Percentiles rank a stretch among this genome's conserved stretches.
phyloP scores from a whole-genome alignment of 2,113 vertebrate genomes.

The Chaetura pelagica region DNA sequence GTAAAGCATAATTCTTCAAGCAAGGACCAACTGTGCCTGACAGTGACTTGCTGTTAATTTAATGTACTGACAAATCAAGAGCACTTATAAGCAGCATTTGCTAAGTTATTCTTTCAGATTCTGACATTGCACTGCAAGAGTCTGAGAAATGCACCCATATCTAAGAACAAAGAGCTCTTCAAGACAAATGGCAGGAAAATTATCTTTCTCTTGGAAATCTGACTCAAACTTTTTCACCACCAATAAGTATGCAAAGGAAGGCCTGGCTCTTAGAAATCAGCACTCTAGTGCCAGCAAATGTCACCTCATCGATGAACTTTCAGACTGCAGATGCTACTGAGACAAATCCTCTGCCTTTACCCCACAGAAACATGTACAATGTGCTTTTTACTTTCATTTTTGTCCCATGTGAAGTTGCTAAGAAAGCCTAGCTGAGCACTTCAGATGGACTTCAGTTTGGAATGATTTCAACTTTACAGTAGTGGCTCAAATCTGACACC shows the following conservation, averaged over 20 bases:
- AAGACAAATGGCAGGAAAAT: background rate
- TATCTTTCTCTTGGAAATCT: background rate
- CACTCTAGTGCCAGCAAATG: background rate
- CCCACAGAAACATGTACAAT: background rate
- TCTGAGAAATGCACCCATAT: background rate
- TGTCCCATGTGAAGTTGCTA: background rate
- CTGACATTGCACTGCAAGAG: background rate
- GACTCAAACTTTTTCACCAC: background rate
- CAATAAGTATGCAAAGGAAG: background rate
- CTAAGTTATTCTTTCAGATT: background rate
- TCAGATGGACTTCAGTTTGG: background rate
- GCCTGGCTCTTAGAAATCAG: background rate
- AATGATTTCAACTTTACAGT: background rate
- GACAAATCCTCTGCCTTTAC: background rate
- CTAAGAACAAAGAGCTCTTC: background rate
- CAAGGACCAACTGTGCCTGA: background rate
- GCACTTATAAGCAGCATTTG: background rate
- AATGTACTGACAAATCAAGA: background rate
- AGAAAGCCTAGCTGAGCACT: background rate
- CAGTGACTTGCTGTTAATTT: background rate
- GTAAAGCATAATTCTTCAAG: background rate
- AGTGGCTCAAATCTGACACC: background rate
- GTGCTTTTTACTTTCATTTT: background rate
- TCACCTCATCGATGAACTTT: background rate
- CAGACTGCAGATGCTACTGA: background rate